Evolutionary conservation across 2,888 invertebrate species (phyloP), one percentile per base, ranked within the genome.

Genomic region (Cordylochernes scorpioides): DNA sequence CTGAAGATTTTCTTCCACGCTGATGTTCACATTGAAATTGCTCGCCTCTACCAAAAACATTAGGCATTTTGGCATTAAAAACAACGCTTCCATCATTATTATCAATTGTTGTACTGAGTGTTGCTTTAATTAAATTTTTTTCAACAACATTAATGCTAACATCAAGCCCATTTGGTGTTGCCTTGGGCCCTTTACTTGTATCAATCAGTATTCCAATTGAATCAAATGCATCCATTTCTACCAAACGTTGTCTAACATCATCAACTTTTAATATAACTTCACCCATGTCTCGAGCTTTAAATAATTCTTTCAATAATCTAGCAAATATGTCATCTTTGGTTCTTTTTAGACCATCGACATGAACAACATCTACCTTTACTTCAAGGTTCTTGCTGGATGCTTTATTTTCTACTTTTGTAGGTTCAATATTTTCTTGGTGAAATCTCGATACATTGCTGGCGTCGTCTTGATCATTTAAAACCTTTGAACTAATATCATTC

Each of bases 61-160:
- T 91, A 0, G 80, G 78, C 39, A 72, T 57, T 43, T 67, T 64
- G 29, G 73, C 57, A 28, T 72, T 68, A 8, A 34, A 29, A 12
- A 71, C 65, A 16, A 86, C 50, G 14, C 75, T 72, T 2, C 80
- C 86, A 49, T 88, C 84, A 50, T 86, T 84, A 49, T 82, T 77
- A 9, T 80, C 82, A 35, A 86, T 69, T 40, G 72, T 66, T 0
- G 84, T 82, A 46, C 71, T 75, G 19, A 84, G 62, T 1, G 74
- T 73, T 12, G 84, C 88, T 30, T 70, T 67, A 14, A 84, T 50
- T n/a, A 75, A 59, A 10, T 70, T 68, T 41, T 71, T 50, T 54
- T 94, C 91, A 30, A 64, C 63, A 22, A 86, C 86, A 41, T 68
- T 67, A 48, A 84, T 84, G 14, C 77, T 77, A 19, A 84, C 69